phyloP scores from a whole-genome alignment of 1,140 invertebrate genomes.

The Drosophila mayri region DNA sequence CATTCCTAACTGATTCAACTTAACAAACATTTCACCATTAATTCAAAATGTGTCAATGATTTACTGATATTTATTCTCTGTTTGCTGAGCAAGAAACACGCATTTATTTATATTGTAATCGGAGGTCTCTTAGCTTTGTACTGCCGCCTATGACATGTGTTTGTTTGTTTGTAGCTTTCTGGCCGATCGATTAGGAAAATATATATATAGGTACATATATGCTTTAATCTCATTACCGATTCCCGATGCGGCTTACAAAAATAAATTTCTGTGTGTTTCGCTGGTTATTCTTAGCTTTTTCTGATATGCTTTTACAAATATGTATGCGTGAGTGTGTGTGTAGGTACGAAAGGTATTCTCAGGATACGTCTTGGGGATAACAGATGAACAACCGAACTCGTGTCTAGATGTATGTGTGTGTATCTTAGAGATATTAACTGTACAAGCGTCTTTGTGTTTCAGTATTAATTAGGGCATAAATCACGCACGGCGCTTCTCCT shows the following conservation, averaged over 20 bases:
- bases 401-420: constrained; percentile 31
- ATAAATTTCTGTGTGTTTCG: constrained; percentile 10
- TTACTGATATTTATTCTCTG: constrained; percentile 15
- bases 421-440: constrained; percentile 81
- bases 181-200: constrained; percentile 39
- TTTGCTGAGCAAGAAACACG: constrained; percentile 27
- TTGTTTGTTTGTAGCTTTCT: not conserved
- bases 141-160: constrained; percentile 27
- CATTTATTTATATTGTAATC: constrained; percentile 5
- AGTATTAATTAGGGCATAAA: constrained; percentile 83
- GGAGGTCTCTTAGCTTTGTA: constrained; percentile 45
- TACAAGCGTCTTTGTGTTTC: constrained; percentile 82
- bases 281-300: constrained; percentile 16
- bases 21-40: constrained; percentile 44
- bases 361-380: constrained; percentile 21
- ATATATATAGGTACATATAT: constrained; percentile 15
- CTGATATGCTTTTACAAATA: constrained; percentile 70
- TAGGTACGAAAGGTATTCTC: constrained; percentile 11
- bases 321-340: constrained; percentile 18
- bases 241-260: constrained; percentile 35
- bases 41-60: constrained; percentile 22
- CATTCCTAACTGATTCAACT: constrained; percentile 22
- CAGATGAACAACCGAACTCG: constrained; percentile 39
- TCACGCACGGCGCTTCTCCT: constrained; percentile 55
- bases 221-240: constrained; percentile 18